Conservation (phyloP, 2,797 vertebrate genomes). For the Mormyrus hasselquistii region DNA sequence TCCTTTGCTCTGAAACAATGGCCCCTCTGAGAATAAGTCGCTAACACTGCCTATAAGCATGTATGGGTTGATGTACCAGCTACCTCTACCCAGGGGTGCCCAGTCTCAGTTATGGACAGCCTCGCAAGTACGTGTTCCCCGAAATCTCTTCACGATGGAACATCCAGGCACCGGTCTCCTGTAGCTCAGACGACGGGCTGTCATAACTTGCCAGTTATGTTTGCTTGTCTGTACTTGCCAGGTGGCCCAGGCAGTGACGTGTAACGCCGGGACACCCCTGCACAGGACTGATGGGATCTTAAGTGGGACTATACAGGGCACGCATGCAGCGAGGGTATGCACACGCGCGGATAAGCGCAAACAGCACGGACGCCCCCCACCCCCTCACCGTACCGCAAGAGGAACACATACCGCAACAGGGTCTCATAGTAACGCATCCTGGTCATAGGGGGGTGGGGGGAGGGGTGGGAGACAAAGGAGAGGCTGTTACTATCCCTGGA, state of each 20-base stretch:
- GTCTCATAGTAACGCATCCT: constrained; percentile 72
- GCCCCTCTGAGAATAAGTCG: constrained; percentile 4
- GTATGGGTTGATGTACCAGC: background rate
- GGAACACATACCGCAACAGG: constrained; percentile 70
- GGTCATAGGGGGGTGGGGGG: constrained; percentile 40
- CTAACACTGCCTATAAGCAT: background rate
- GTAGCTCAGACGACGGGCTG: background rate
- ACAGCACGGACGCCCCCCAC: constrained; percentile 12
- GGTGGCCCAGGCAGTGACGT: background rate
- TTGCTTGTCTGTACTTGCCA: constrained; percentile 1
- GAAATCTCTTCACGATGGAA: background rate
- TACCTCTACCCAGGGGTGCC: background rate
- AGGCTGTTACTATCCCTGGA: constrained; percentile 7
- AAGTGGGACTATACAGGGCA: constrained; percentile 7
- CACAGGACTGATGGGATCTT: background rate
- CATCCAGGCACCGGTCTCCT: background rate
- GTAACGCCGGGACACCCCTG: background rate
- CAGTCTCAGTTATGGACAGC: constrained; percentile 19
- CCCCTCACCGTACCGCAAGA: constrained; percentile 25
- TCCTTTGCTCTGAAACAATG: constrained; percentile 8
- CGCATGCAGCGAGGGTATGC: background rate
- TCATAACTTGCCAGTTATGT: too few species aligned
- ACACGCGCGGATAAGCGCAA: background rate
- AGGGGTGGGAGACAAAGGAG: constrained; percentile 41
- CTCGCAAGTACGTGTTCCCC: background rate